Percentiles rank a stretch among this genome's conserved stretches.
These are phyloP conservation scores for Verasper variegatus DNA, from an alignment of 2,113 vertebrate genomes.

Conservation along the genomic window DNA sequence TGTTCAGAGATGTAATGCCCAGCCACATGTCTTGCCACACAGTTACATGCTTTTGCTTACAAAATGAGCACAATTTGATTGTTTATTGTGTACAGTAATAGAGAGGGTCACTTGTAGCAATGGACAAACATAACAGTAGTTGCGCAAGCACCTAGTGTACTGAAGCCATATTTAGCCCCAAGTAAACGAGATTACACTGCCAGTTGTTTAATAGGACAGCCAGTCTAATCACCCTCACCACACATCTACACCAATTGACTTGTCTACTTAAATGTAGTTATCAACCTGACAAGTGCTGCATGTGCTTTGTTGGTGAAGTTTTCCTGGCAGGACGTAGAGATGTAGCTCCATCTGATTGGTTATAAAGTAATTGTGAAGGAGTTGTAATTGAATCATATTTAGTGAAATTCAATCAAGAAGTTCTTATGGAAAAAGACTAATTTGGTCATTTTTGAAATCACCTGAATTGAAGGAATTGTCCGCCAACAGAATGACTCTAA, in stretches of 20 bases:
- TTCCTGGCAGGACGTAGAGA: neutral
- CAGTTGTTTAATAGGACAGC: neutral
- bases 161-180: neutral
- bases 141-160: neutral
- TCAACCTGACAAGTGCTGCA: neutral
- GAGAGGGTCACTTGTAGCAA: neutral
- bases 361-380: neutral
- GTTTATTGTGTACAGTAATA: neutral
- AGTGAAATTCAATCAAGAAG: neutral
- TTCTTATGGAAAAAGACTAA: neutral
- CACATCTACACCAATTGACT: neutral
- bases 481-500: too few relatives aligned
- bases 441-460: neutral
- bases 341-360: neutral
- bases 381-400: neutral
- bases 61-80: neutral
- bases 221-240: neutral
- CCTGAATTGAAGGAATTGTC: neutral
- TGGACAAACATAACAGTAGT: neutral
- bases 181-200: neutral
- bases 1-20: neutral
- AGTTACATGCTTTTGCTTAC: neutral
- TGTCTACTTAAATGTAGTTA: neutral
- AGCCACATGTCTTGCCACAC: neutral
- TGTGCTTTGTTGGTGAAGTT: neutral